A percentile compares a stretch with the other conserved stretches of the same genome.
Evolutionary conservation across 2,888 invertebrate species (phyloP).

Genomic region (Cloeon dipterum): DNA sequence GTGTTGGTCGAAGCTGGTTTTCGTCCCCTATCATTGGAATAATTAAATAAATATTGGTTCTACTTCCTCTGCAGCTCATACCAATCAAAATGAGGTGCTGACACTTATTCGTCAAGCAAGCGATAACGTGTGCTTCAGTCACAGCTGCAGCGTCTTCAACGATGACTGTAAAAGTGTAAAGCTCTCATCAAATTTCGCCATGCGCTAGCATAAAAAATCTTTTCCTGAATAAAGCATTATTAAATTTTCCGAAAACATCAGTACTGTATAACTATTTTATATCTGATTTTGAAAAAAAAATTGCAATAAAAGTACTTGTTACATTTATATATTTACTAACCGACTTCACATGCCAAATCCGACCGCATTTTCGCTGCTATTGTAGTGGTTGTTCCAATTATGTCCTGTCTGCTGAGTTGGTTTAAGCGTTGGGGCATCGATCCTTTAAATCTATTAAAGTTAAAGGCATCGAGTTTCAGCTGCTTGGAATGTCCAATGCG

Average conservation of each 20-base stretch:
- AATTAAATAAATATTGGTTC: not conserved
- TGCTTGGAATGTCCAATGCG: slow-evolving; percentile 46
- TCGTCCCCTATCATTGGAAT: slow-evolving; percentile 20
- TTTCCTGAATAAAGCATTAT: not conserved
- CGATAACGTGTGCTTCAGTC: slow-evolving; percentile 23
- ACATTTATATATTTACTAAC: slow-evolving; percentile 6
- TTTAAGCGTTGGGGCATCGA: not conserved
- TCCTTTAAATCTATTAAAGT: slow-evolving; percentile 3
- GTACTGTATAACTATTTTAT: too few species aligned
- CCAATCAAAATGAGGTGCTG: slow-evolving; percentile 25
- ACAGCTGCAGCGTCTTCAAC: slow-evolving; percentile 29
- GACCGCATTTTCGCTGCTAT: slow-evolving; percentile 17
- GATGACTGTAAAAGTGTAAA: slow-evolving; percentile 13
- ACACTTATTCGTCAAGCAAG: slow-evolving; percentile 18
- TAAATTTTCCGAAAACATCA: too few species aligned
- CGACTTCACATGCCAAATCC: slow-evolving; percentile 12
- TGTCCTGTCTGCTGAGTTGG: slow-evolving; percentile 3
- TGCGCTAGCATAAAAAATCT: too few species aligned
- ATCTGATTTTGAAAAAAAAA: too few species aligned
- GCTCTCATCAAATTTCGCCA: not conserved
- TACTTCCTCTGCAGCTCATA: too few species aligned
- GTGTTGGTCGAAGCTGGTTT: slow-evolving; percentile 24
- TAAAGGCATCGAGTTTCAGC: slow-evolving; percentile 20
- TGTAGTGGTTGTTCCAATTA: slow-evolving; percentile 18
- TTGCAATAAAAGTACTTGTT: too few species aligned